A percentile compares a stretch with the other conserved stretches of the same genome.
These are phyloP conservation scores for Lepidocolaptes lacrymiger DNA, from an alignment of 2,797 vertebrate species.

Conservation along the genomic window DNA sequence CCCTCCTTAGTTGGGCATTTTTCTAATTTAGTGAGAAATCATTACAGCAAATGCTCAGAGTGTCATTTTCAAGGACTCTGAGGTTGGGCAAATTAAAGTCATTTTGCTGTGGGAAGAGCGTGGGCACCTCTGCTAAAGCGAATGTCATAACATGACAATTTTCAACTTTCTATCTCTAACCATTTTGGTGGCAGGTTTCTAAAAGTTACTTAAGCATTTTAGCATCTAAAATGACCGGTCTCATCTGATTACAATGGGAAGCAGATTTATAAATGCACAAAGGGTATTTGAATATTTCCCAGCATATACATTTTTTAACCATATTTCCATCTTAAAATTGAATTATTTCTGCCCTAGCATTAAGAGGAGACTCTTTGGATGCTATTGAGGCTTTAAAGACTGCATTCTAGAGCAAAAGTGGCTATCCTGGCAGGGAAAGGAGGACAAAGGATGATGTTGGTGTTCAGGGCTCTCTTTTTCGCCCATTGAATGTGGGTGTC, in stretches of 20 bases:
- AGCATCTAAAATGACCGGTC: conserved; percentile 17
- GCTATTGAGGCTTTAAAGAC: not conserved
- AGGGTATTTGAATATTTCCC: not conserved
- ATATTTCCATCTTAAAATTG: not conserved
- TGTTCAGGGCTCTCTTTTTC: not conserved
- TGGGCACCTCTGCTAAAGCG: conserved; percentile 55
- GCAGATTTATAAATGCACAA: not conserved
- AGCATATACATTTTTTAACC: not conserved
- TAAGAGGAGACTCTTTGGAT: not conserved
- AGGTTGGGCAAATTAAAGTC: conserved; percentile 68
- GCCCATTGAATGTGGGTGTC: not conserved
- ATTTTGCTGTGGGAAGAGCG: conserved; percentile 62
- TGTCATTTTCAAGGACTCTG: conserved; percentile 68
- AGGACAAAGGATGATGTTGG: not conserved
- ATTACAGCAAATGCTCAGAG: conserved; percentile 63
- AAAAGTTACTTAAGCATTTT: conserved; percentile 48
- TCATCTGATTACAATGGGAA: not conserved
- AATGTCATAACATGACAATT: conserved; percentile 56
- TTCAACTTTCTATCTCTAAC: conserved; percentile 52
- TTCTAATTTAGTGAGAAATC: conserved; percentile 75
- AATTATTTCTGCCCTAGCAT: not conserved
- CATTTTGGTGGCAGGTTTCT: conserved; percentile 40
- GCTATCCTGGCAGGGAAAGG: not conserved
- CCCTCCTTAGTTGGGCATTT: conserved; percentile 73
- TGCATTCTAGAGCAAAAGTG: not conserved